These are phyloP conservation scores for Oncopodura yosiiana DNA, from an alignment of 1,140 invertebrate species.

Conservation along the genomic window DNA sequence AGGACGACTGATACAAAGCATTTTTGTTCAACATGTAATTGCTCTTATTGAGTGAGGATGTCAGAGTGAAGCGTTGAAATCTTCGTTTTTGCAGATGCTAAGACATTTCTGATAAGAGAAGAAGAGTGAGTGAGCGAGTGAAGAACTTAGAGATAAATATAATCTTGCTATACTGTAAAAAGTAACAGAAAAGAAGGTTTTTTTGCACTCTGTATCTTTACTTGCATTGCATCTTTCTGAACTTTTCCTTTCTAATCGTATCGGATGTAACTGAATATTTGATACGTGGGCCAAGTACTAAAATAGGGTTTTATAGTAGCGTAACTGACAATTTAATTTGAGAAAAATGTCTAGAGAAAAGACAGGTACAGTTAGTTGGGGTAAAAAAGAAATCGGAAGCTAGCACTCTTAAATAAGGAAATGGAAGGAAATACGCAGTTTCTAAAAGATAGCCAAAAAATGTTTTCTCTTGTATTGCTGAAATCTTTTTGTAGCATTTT, in stretches of 20 bases:
- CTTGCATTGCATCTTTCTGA: too few species aligned
- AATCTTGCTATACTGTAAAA: too few species aligned
- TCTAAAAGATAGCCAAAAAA: neutral
- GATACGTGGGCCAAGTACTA: constrained; percentile 5
- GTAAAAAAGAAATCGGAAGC: neutral
- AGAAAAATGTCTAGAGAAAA: constrained; percentile 15
- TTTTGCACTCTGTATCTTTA: too few species aligned
- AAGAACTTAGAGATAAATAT: too few species aligned
- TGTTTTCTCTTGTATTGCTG: neutral
- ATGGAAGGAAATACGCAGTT: neutral
- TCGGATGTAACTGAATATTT: constrained; percentile 24
- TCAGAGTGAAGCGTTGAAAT: neutral
- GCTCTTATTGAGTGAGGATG: neutral
- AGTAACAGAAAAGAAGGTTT: constrained; percentile 5
- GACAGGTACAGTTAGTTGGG: constrained; percentile 6
- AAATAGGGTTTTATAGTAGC: constrained; percentile 13
- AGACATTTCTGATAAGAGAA: neutral
- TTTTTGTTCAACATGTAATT: too few species aligned
- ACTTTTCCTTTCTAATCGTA: constrained; percentile 12
- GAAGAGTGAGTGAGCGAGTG: neutral
- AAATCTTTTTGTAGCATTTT: constrained; percentile 4
- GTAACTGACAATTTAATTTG: constrained; percentile 20
- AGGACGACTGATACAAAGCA: too few species aligned
- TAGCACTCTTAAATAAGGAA: neutral
- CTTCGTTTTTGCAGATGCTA: neutral